Conservation (phyloP, 2,113 vertebrate genomes). For the Neogobius melanostomus region DNA sequence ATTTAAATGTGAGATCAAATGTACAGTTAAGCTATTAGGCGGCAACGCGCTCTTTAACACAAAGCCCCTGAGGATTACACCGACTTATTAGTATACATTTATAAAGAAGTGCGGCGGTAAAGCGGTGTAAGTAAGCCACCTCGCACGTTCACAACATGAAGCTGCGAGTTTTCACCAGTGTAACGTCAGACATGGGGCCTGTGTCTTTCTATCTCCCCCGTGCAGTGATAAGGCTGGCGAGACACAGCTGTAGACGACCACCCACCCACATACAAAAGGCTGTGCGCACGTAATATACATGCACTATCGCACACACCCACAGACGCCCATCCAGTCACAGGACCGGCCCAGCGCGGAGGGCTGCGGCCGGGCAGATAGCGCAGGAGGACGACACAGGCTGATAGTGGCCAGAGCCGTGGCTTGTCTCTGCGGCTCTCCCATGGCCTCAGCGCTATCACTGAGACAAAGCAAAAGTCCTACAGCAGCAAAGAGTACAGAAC, state of each 20-base stretch:
- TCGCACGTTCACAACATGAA: constrained; percentile 8
- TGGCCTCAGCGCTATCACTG: constrained; percentile 58
- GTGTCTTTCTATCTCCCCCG: constrained; percentile 52
- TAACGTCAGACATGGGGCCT: constrained; percentile 47
- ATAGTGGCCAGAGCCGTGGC: constrained; percentile 53
- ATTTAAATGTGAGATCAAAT: constrained; percentile 67
- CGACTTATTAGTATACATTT: constrained; percentile 43
- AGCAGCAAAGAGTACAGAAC: constrained; percentile 2
- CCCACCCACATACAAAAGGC: constrained; percentile 49
- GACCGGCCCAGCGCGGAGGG: constrained; percentile 27
- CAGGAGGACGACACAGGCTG: constrained; percentile 26
- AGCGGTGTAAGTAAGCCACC: constrained; percentile 2
- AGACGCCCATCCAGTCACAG: constrained; percentile 27
- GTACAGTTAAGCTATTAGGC: constrained; percentile 57
- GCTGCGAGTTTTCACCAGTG: constrained; percentile 49
- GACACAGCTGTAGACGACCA: constrained; percentile 59
- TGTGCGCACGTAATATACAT: constrained; percentile 28
- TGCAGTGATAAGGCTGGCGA: constrained; percentile 61
- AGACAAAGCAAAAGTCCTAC: constrained; percentile 54
- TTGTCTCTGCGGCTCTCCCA: constrained; percentile 30
- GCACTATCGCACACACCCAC: constrained; percentile 29
- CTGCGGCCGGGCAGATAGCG: constrained; percentile 49
- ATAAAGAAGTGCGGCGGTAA: constrained; percentile 25
- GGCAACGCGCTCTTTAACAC: constrained; percentile 43
- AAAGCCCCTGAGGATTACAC: constrained; percentile 37